Percentiles rank a stretch among this genome's conserved stretches.
Evolutionary conservation across 2,888 invertebrate species (phyloP).

Genomic region (Resseliella maxima): DNA sequence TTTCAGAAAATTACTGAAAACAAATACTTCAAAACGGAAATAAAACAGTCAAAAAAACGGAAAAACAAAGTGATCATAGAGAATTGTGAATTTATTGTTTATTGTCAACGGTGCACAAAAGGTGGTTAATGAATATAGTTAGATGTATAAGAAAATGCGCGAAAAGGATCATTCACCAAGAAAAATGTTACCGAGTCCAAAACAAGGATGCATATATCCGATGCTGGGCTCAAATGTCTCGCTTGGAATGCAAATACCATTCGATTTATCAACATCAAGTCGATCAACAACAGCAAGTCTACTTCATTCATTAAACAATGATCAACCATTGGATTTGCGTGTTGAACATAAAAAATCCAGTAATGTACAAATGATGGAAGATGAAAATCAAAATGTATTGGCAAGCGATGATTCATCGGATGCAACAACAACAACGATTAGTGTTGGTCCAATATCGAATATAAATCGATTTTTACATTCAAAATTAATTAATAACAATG

Average conservation of each 20-base stretch:
- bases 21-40: no score
- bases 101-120: no score
- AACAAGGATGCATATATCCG: slow-evolving; percentile 80
- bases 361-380: slow-evolving; percentile 73
- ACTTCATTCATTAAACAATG: slow-evolving; percentile 68
- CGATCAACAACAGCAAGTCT: slow-evolving; percentile 63
- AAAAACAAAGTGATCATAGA: no score
- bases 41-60: background rate
- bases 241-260: slow-evolving; percentile 72
- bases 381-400: slow-evolving; percentile 88
- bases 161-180: slow-evolving; percentile 93
- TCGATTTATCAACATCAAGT: slow-evolving; percentile 71
- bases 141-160: slow-evolving; percentile 71
- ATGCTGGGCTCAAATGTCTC: slow-evolving; percentile 69
- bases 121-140: background rate
- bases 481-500: slow-evolving; percentile 58
- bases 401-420: slow-evolving; percentile 69
- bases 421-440: slow-evolving; percentile 62
- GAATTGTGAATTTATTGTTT: no score
- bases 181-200: slow-evolving; percentile 84
- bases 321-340: slow-evolving; percentile 89
- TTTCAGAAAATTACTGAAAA: background rate
- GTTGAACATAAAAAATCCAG: slow-evolving; percentile 82
- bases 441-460: background rate
- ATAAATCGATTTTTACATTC: slow-evolving; percentile 35